Base-by-base conservation (phyloP, 2,888 invertebrate species). In the Atherix ibis region DNA sequence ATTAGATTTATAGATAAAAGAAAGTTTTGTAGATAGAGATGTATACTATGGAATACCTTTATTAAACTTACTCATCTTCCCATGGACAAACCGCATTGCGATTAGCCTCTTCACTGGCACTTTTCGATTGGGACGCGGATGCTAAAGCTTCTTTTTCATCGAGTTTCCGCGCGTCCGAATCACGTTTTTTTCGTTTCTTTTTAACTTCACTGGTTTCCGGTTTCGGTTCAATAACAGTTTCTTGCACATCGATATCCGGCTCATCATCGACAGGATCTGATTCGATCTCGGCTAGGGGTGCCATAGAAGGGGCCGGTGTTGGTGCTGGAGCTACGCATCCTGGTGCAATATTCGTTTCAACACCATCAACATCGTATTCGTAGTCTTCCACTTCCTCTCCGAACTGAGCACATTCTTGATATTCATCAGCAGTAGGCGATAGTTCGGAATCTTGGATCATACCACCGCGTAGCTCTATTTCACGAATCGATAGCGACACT, bases 31-130 rank as follows among this genome's bases (percentile, higher is more conserved):
- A n/a, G n/a, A n/a, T n/a, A n/a, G n/a, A n/a, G n/a, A n/a, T n/a
- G n/a, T n/a, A n/a, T n/a, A n/a, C n/a, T n/a, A n/a, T n/a, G n/a
- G n/a, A n/a, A n/a, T n/a, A n/a, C n/a, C n/a, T n/a, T n/a, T n/a
- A n/a, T n/a, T n/a, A n/a, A 62, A 81, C 87, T 83, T 71, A 88
- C 88, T 88, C 87, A 67, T 88, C 85, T 71, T 88, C 88, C 88
- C 89, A 89, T 38, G 88, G 88, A 68, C 88, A 89, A 56, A 88
- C 76, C 64, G 85, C 82, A 64, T 79, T 83, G 63, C 73, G 71
- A 63, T 76, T 72, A 40, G 51, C 53, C 31, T 50, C 50, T 28
- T 41, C 41, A 5, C 41, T 43, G n/a, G n/a, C n/a, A n/a, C n/a
- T n/a, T 30, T 38, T 38, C 4, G 30, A 18, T 36, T 37, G 37